Base-by-base conservation (phyloP, 2,113 vertebrate genomes). In the Stegastes partitus region DNA sequence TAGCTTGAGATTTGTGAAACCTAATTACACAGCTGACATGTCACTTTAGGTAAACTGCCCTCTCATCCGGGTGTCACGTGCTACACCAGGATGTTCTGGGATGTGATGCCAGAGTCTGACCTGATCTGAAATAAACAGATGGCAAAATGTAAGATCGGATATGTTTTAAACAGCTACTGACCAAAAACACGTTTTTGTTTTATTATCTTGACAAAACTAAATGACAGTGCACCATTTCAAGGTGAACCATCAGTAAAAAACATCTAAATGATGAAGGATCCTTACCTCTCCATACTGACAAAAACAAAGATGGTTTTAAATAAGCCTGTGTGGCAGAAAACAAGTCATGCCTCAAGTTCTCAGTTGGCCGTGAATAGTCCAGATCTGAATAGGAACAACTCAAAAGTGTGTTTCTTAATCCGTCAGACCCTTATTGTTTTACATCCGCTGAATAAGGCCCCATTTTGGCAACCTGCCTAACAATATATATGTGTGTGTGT, bases 401-500 rank as follows among this genome's bases (percentile, higher is more conserved):
- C 18, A 69, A 34, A 66, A 68, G 67, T 62, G 49, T 77, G n/a
- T 3, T 19, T 77, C 56, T 67, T 77, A 65, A 72, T 72, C 71
- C 8, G 31, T 34, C 45, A 61, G 50, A 45, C 31, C 42, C 16
- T 47, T 31, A 37, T 66, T 12, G 25, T 39, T 56, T 69, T 64
- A 42, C 44, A 57, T 64, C 44, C 23, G 2, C 50, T 69, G 16
- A 63, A 45, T 70, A 53, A 54, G 68, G 28, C 23, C 50, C 2
- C 16, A 11, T 69, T 53, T 57, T 49, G 56, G 25, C 26, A 81
- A 39, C 10, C 26, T 42, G 56, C 49, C 47, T 66, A 31, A 79
- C 61, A 39, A 3, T 79, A 53, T 72, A 22, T 95, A 82, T 94
- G 79, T 69, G 37, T 76, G 10, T 95, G 82, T 95, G 79, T 80